phyloP scores from a whole-genome alignment of 1,140 invertebrate genomes.

The Drosophila lowei region DNA sequence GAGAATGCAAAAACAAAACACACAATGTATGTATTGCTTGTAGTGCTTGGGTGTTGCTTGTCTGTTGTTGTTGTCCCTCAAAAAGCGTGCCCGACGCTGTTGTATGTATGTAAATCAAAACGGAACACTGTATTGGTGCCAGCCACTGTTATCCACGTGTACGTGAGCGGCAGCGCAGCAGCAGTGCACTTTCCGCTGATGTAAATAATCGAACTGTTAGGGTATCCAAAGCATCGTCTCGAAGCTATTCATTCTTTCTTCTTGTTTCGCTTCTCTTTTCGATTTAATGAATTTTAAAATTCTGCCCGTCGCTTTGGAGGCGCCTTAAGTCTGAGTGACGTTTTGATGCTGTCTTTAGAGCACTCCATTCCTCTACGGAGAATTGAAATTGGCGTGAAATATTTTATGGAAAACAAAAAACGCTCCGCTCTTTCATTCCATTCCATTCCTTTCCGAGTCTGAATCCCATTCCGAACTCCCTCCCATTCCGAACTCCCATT shows the following conservation, averaged over 20 bases:
- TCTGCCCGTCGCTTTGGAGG: constrained; percentile 1
- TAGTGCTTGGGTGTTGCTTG: too few relatives aligned
- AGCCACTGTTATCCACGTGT: too few relatives aligned
- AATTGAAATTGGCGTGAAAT: constrained; percentile 72
- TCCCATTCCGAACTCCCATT: constrained; percentile 31
- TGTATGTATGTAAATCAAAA: too few relatives aligned
- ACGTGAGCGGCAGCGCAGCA: too few relatives aligned
- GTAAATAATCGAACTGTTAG: too few relatives aligned
- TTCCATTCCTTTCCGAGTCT: constrained; percentile 36
- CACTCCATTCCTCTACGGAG: not conserved
- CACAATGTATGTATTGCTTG: too few relatives aligned
- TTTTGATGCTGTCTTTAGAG: constrained; percentile 27
- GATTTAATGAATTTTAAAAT: constrained; percentile 21
- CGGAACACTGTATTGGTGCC: too few relatives aligned
- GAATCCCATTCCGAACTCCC: constrained; percentile 21
- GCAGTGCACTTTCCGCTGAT: too few relatives aligned
- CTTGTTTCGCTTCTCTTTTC: not conserved
- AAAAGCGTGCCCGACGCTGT: too few relatives aligned
- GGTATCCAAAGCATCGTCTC: too few relatives aligned
- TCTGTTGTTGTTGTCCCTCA: too few relatives aligned
- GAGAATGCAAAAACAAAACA: too few relatives aligned
- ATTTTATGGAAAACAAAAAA: constrained; percentile 63
- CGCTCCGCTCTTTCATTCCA: constrained; percentile 2
- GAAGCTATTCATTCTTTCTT: constrained; percentile 4
- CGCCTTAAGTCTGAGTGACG: constrained; percentile 37